Conservation (phyloP, 2,888 invertebrate species). For the Lepetodrilus schrolli region DNA sequence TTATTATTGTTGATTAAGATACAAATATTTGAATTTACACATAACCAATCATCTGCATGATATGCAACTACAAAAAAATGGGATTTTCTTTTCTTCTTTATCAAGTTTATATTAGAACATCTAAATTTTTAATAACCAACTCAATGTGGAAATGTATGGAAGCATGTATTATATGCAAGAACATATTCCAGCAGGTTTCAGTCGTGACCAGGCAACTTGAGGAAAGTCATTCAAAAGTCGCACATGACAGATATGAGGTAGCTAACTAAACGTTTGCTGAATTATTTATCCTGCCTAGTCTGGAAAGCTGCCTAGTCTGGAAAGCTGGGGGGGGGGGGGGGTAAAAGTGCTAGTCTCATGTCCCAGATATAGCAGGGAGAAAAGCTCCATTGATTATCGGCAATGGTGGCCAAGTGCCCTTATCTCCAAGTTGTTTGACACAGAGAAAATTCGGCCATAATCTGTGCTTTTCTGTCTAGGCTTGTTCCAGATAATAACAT, state of each 20-base stretch:
- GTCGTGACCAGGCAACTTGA: background rate
- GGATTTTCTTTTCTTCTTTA: no score
- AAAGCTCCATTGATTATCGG: conserved; percentile 18
- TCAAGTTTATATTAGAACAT: no score
- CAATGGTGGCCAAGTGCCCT: conserved; percentile 10
- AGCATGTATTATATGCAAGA: no score
- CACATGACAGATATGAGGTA: background rate
- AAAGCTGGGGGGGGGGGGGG: no score
- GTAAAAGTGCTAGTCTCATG: background rate
- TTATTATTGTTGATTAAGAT: no score
- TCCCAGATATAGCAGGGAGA: conserved; percentile 9
- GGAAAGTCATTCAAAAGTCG: background rate
- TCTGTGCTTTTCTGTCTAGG: background rate
- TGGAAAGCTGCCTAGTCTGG: conserved; percentile 6
- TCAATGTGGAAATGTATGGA: no score
- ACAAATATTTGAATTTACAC: no score
- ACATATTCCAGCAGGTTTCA: no score
- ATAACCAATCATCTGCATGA: no score
- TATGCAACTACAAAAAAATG: no score
- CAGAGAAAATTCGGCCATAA: background rate
- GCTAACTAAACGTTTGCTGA: background rate
- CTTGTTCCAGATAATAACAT: background rate
- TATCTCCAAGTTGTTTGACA: background rate
- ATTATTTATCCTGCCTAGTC: background rate
- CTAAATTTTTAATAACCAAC: no score